A percentile compares a stretch with the other conserved stretches of the same genome.
phyloP scores from a whole-genome alignment of 2,888 invertebrate genomes.

The Pristionchus mayeri region DNA sequence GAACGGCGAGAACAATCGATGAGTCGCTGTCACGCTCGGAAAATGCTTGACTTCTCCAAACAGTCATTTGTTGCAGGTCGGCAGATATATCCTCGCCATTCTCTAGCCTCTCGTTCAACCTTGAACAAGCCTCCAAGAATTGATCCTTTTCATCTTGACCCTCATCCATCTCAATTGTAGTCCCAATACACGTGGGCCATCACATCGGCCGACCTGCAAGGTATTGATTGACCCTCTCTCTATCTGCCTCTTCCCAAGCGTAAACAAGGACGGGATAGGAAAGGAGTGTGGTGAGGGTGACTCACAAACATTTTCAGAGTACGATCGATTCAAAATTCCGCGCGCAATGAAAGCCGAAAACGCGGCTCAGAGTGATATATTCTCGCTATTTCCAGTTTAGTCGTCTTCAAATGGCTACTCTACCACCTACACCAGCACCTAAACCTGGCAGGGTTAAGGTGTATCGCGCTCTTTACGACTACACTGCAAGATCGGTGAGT shows the following conservation, averaged over 20 bases:
- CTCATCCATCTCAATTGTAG: conserved; percentile 34
- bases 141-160: conserved; percentile 32
- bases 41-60: not conserved
- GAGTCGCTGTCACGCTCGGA: not conserved
- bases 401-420: conserved; percentile 37
- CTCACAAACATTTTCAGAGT: conserved; percentile 44
- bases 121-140: not conserved
- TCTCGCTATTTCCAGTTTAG: not conserved
- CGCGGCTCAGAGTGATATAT: conserved; percentile 18
- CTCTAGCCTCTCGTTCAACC: not conserved
- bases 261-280: conserved; percentile 36
- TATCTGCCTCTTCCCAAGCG: not conserved
- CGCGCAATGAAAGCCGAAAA: conserved; percentile 31
- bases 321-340: conserved; percentile 46
- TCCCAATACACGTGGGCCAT: not conserved
- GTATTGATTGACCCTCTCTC: conserved; percentile 35
- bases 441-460: conserved; percentile 74
- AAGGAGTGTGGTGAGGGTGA: conserved; percentile 27
- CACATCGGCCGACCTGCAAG: conserved; percentile 41
- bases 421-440: conserved; percentile 66
- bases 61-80: not conserved
- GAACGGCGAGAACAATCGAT: not conserved
- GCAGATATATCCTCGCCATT: conserved; percentile 34
- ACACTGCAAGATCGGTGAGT: conserved; percentile 63
- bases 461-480: conserved; percentile 68